Evolutionary conservation across 37 sponge, comb jelly and placozoan genomes (phyloP).

Genomic region (Axinella damicornis): DNA sequence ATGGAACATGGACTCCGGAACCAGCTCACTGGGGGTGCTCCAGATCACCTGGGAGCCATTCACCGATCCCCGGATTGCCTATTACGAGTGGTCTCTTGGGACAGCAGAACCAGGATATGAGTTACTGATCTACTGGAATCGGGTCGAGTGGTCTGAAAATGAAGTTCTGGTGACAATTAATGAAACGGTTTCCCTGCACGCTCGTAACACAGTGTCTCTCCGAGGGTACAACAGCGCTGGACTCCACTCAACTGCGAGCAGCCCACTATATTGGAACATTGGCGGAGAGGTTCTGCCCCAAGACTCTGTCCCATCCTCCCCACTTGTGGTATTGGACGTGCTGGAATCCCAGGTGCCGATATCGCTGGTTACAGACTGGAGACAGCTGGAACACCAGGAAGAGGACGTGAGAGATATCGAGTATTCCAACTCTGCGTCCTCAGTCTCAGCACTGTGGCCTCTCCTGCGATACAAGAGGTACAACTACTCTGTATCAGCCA

Average conservation of each 20-base stretch:
- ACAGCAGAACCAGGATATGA: slow-evolving; percentile 10
- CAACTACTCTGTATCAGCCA: slow-evolving; percentile 61
- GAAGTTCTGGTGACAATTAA: neutral
- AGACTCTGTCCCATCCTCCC: neutral
- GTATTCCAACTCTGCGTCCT: slow-evolving; percentile 24
- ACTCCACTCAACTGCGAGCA: neutral
- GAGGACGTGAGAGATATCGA: slow-evolving; percentile 43
- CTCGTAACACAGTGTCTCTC: slow-evolving; percentile 19
- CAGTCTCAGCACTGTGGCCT: slow-evolving; percentile 75
- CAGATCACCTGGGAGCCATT: slow-evolving; percentile 47
- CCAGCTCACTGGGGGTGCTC: slow-evolving; percentile 28
- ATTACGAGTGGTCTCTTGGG: slow-evolving; percentile 62
- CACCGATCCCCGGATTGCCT: slow-evolving; percentile 2
- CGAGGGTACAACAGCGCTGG: slow-evolving; percentile 44
- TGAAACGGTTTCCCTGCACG: slow-evolving; percentile 37
- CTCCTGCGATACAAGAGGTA: slow-evolving; percentile 56
- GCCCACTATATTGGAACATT: slow-evolving; percentile 6
- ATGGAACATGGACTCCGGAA: slow-evolving; percentile 23
- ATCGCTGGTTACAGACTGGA: slow-evolving; percentile 5
- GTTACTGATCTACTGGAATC: slow-evolving; percentile 35
- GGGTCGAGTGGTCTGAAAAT: slow-evolving; percentile 10
- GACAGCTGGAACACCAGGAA: slow-evolving; percentile 24
- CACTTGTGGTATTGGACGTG: slow-evolving; percentile 53
- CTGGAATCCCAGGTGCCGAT: neutral
- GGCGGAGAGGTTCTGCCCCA: slow-evolving; percentile 11